Conservation (phyloP, 2,888 invertebrate species). For the Adelognathus sp. region DNA sequence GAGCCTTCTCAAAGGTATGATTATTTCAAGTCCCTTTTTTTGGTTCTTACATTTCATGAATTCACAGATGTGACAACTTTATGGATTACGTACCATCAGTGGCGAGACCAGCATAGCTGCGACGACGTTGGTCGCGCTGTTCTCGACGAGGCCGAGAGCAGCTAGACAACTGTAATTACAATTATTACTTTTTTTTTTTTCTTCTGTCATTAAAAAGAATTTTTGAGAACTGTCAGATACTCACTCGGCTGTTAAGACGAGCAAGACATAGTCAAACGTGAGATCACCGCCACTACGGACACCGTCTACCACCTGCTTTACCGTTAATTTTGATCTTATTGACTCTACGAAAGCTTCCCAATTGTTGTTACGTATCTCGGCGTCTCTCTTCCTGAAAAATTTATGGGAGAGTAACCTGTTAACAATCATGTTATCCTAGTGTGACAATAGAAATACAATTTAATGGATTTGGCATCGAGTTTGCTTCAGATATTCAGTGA, state of each 20-base stretch:
- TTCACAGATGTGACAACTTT: background rate
- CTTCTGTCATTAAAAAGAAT: background rate
- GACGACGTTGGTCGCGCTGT: conserved; percentile 91
- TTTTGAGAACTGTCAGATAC: conserved; percentile 68
- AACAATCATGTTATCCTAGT: too few species aligned
- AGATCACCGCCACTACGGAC: conserved; percentile 89
- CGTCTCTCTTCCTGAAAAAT: conserved; percentile 65
- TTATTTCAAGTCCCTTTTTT: too few species aligned
- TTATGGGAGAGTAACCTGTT: background rate
- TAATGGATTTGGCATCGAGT: too few species aligned
- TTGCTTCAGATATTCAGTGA: too few species aligned
- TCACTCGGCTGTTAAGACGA: conserved; percentile 92
- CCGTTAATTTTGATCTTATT: conserved; percentile 90
- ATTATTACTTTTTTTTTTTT: background rate
- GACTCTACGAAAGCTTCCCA: conserved; percentile 90
- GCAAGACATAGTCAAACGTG: conserved; percentile 91
- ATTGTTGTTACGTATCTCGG: conserved; percentile 80
- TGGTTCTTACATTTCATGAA: too few species aligned
- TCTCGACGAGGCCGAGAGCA: conserved; percentile 91
- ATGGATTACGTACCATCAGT: conserved; percentile 83
- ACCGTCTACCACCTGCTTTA: conserved; percentile 92
- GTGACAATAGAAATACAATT: too few species aligned
- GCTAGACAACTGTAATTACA: conserved; percentile 86
- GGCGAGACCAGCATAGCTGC: conserved; percentile 91
- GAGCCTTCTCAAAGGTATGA: too few species aligned